These are phyloP conservation scores for Elmis aenea DNA, from an alignment of 2,888 invertebrate species.

Conservation along the genomic window DNA sequence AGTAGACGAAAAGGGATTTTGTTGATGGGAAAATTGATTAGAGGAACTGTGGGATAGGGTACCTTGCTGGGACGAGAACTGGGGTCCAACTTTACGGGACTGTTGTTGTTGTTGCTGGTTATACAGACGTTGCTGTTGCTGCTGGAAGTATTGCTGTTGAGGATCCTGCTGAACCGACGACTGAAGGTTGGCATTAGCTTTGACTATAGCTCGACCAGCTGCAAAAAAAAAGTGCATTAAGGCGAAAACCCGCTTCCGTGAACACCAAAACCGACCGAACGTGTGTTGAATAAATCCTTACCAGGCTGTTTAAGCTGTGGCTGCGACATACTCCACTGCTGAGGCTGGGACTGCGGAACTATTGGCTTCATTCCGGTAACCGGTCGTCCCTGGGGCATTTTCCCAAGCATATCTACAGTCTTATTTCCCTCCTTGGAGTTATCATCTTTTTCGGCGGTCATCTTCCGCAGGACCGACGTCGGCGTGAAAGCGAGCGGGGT, in stretches of 20 bases:
- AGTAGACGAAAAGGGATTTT: slow-evolving; percentile 18
- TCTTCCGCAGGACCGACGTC: slow-evolving; percentile 88
- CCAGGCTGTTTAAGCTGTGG: slow-evolving; percentile 33
- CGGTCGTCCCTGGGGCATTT: slow-evolving; percentile 39
- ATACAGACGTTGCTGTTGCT: slow-evolving; percentile 37
- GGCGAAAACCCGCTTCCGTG: neutral
- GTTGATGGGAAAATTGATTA: slow-evolving; percentile 18
- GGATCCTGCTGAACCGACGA: slow-evolving; percentile 38
- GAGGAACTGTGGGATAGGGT: slow-evolving; percentile 13
- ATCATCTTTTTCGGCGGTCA: slow-evolving; percentile 85
- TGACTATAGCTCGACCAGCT: slow-evolving; percentile 55
- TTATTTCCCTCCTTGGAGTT: slow-evolving; percentile 61
- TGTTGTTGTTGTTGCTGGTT: slow-evolving; percentile 40
- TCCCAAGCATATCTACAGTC: slow-evolving; percentile 72
- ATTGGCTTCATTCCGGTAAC: slow-evolving; percentile 41
- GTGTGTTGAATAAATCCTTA: slow-evolving; percentile 15
- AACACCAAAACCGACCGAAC: no score
- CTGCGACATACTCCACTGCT: slow-evolving; percentile 33
- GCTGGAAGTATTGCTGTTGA: slow-evolving; percentile 28
- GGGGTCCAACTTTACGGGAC: slow-evolving; percentile 22
- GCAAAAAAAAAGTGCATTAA: neutral
- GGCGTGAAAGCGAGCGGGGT: slow-evolving; percentile 85
- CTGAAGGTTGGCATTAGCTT: slow-evolving; percentile 48
- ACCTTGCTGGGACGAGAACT: slow-evolving; percentile 19
- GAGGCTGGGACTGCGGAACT: slow-evolving; percentile 29